Conservation (phyloP, 2,797 vertebrate species). For the Cynodonichthys magdalenae region DNA sequence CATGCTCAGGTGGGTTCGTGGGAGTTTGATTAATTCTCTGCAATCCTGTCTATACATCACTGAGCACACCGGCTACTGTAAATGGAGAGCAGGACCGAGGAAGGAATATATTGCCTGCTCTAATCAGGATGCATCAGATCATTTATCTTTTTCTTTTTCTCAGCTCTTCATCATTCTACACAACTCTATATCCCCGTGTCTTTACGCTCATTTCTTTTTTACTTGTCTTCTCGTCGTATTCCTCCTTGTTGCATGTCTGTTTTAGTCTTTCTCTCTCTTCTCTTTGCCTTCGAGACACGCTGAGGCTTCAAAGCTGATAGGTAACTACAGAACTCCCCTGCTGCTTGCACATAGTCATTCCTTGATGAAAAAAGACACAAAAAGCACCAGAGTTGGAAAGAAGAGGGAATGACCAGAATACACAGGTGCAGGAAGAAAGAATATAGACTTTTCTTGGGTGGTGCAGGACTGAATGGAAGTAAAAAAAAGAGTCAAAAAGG, state of each 20-base stretch:
- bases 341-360: slow-evolving; percentile 50
- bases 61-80: slow-evolving; percentile 14
- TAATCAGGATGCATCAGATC: slow-evolving; percentile 59
- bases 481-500: slow-evolving; percentile 29
- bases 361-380: slow-evolving; percentile 4
- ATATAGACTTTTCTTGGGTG: slow-evolving; percentile 16
- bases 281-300: slow-evolving; percentile 41
- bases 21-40: slow-evolving; percentile 37
- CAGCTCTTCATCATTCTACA: slow-evolving; percentile 35
- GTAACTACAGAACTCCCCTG: slow-evolving; percentile 64
- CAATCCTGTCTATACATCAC: slow-evolving; percentile 44
- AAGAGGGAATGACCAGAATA: slow-evolving; percentile 22
- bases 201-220: background rate
- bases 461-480: slow-evolving; percentile 30
- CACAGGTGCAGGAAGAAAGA: slow-evolving; percentile 31
- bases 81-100: slow-evolving; percentile 42
- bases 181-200: slow-evolving; percentile 34
- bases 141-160: slow-evolving; percentile 22
- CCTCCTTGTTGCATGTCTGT: slow-evolving; percentile 27
- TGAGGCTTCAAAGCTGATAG: slow-evolving; percentile 59
- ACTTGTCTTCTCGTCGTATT: background rate
- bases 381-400: slow-evolving; percentile 2
- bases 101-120: slow-evolving; percentile 30
- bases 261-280: slow-evolving; percentile 11
- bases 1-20: slow-evolving; percentile 24